Base-by-base conservation (phyloP, 2,888 invertebrate species). In the Himalopsyche tibetana region DNA sequence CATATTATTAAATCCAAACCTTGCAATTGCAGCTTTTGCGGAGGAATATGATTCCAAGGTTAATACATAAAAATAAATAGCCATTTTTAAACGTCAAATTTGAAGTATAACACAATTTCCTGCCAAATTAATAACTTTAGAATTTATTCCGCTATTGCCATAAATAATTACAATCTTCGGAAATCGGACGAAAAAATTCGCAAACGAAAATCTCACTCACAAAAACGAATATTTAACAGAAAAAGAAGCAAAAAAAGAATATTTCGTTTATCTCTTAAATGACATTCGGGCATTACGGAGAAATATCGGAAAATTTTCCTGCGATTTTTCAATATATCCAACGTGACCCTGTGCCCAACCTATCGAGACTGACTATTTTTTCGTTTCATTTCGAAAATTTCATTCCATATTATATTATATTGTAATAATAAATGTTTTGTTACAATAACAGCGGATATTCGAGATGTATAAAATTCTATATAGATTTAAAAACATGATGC, bases 221-320 rank as follows among this genome's bases (percentile, higher is more conserved):
- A 56, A 56, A 56, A 56, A 56, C 56, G 56, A 56, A 56, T 56
- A 56, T 56, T 56, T n/a, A 56, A 63, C n/a, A 63, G 63, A 19
- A 63, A 63, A 63, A 19, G 11, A 19, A 19, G 4, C 9, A 15
- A 63, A 63, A 55, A 19, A 63, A 3, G 19, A 19, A 63, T 19
- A 63, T 63, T 63, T 63, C 63, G 63, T 63, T 63, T 19, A 63
- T 63, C 63, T 63, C 63, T 19, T 19, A 63, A 63, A 63, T 63
- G 63, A 63, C 63, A 63, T 63, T 63, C 63, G 11, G 63, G 63
- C 6, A 63, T 63, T 63, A 63, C 19, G 19, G 63, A 28, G 63
- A 19, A 63, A 63, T 63, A 63, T 63, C 63, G 63, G 11, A 63
- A n/a, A 63, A 63, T 63, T 63, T 63, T 63, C 19, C 63, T 28